Conservation (phyloP, 2,797 vertebrate species). For the Meriones psammophilus region DNA sequence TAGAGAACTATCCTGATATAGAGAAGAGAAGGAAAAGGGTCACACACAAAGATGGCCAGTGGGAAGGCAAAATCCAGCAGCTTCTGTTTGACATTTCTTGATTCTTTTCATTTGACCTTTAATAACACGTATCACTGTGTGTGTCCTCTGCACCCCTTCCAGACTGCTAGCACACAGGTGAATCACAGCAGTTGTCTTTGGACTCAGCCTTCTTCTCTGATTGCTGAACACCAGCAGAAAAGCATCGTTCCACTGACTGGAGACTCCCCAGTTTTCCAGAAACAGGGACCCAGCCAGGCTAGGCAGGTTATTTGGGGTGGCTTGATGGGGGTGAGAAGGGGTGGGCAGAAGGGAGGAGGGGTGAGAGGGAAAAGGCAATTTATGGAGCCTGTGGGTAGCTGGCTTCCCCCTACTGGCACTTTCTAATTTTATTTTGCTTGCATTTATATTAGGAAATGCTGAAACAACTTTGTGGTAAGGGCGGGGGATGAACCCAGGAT, state of each 20-base stretch:
- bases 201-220: neutral
- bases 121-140: neutral
- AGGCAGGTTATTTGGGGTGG: slow-evolving; percentile 73
- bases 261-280: slow-evolving; percentile 44
- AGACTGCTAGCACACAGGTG: neutral
- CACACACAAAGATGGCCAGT: neutral
- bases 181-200: neutral
- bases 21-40: neutral
- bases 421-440: slow-evolving; percentile 80
- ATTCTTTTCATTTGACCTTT: slow-evolving; percentile 27
- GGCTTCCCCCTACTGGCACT: slow-evolving; percentile 62
- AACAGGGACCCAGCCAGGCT: slow-evolving; percentile 43
- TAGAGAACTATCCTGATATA: fast-evolving
- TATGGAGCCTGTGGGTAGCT: slow-evolving; percentile 73
- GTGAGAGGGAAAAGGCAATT: slow-evolving; percentile 72
- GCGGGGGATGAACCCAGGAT: neutral
- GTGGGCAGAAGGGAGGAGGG: slow-evolving; percentile 68
- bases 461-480: slow-evolving; percentile 39
- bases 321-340: slow-evolving; percentile 60
- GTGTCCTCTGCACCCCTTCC: neutral
- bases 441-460: slow-evolving; percentile 77
- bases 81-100: neutral
- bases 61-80: neutral
- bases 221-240: neutral
- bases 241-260: neutral